phyloP scores from a whole-genome alignment of 2,113 vertebrate genomes.

The Poeciliopsis turrubarensis region DNA sequence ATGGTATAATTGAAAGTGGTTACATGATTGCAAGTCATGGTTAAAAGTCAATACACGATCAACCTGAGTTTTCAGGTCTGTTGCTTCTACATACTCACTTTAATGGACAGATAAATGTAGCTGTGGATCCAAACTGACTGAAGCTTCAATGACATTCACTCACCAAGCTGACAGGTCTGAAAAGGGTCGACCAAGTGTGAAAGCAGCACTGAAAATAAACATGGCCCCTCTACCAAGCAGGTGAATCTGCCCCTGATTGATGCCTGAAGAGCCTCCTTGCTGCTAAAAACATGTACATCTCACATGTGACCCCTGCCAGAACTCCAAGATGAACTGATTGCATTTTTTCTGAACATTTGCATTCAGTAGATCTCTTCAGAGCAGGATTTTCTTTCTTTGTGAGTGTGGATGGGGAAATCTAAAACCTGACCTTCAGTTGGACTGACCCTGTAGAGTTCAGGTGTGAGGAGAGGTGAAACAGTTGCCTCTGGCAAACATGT shows the following conservation, averaged over 20 bases:
- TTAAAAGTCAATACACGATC: slow-evolving; percentile 1
- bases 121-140: neutral
- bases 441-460: slow-evolving; percentile 42
- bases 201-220: neutral
- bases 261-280: neutral
- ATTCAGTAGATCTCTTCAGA: neutral
- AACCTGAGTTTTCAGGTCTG: neutral
- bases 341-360: slow-evolving; percentile 1
- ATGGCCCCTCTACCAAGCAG: neutral
- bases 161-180: neutral
- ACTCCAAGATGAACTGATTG: slow-evolving; percentile 1
- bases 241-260: neutral
- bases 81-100: neutral
- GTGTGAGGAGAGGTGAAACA: slow-evolving; percentile 20
- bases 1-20: neutral
- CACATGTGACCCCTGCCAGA: neutral
- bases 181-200: neutral
- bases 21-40: neutral
- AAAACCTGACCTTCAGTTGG: slow-evolving; percentile 40
- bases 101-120: neutral
- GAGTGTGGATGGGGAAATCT: neutral
- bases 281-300: neutral
- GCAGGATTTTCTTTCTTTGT: neutral
- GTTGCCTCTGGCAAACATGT: slow-evolving; percentile 48
- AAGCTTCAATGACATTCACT: neutral